Evolutionary conservation across 2,797 vertebrate species (phyloP).

Genomic region (Vireo griseus): DNA sequence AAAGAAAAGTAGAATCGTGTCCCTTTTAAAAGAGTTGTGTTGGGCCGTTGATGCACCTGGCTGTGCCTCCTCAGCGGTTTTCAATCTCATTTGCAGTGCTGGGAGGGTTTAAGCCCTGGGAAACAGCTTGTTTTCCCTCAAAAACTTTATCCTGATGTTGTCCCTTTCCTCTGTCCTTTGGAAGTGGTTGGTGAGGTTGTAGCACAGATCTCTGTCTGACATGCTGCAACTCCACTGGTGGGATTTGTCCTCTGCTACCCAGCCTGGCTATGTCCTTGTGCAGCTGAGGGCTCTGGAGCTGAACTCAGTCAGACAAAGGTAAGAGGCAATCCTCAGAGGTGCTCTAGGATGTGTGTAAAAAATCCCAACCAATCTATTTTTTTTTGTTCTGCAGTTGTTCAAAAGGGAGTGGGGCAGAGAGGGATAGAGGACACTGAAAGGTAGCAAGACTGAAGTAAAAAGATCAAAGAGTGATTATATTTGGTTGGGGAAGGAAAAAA

Average conservation of each 20-base stretch:
- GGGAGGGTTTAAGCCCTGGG: neutral
- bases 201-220: neutral
- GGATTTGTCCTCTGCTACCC: neutral
- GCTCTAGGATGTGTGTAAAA: neutral
- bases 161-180: rapidly evolving
- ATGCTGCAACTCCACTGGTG: rapidly evolving
- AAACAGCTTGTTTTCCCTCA: neutral
- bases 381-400: neutral
- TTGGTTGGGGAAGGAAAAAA: neutral
- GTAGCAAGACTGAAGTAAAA: neutral
- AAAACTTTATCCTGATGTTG: rapidly evolving
- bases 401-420: neutral
- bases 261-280: rapidly evolving
- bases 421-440: neutral
- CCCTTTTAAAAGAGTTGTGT: neutral
- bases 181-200: neutral
- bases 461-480: neutral
- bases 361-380: rapidly evolving
- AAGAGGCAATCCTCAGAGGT: neutral
- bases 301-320: neutral
- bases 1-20: neutral
- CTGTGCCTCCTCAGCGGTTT: neutral
- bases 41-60: neutral
- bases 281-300: neutral
- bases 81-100: neutral